Evolutionary conservation across 2,888 invertebrate species (phyloP), one percentile per base, ranked within the genome.

Genomic region (Andricus quercusramuli): DNA sequence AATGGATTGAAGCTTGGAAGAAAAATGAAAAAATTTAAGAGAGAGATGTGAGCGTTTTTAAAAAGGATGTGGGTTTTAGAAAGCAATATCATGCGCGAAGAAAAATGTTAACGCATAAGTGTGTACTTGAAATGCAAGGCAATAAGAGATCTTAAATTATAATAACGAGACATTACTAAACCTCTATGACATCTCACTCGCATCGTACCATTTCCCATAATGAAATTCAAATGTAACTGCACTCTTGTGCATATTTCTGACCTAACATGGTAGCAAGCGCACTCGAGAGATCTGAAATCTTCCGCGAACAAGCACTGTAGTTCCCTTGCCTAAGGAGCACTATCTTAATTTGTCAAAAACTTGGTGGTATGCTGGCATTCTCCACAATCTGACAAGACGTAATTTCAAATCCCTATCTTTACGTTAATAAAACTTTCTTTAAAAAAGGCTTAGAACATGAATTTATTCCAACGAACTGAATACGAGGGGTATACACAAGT

Each of bases 201-300:
- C 51, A 74, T 56, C 51, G 32, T 56, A 74, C 74, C 74, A 74
- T 74, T 74, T 74, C 56, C 74, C 74, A 56, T 74, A 74, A 74
- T 74, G 74, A 74, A 74, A 74, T 74, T 74, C 74, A 74, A 74
- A 74, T 74, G 74, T 74, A 74, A 74, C 74, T 74, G 56, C 74
- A 51, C 74, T 56, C 74, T 74, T 74, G 70, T 74, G 32, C 74
- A 74, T 74, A 74, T 74, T 74, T 74, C 74, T 74, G 74, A 56
- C 74, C 74, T 56, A 74, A 74, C 74, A 74, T 74, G 74, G 74
- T 74, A 74, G n/a, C 74, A 56, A 56, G 74, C 51, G 74, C 56
- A 56, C 74, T 56, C n/a, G n/a, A 32, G 47, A 74, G 74, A 74
- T 74, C 74, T 74, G 29, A 74, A 74, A 74, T 74, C 74, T 74